Evolutionary conservation across 2,888 invertebrate species (phyloP).

Genomic region (Agriotes lineatus): DNA sequence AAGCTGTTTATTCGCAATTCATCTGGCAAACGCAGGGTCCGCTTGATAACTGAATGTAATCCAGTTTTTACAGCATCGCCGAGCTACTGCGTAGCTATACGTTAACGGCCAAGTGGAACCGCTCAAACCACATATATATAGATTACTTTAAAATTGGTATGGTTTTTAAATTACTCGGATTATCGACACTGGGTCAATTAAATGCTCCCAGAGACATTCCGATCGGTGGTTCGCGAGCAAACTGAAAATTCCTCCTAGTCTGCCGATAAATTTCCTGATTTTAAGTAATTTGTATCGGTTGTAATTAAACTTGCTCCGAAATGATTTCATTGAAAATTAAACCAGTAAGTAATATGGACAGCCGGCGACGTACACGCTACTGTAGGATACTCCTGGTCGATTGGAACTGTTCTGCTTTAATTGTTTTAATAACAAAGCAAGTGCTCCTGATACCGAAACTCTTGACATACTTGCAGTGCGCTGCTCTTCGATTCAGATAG

Average conservation of each 20-base stretch:
- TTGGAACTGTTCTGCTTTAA: background rate
- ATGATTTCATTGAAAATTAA: conserved; percentile 4
- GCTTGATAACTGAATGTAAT: conserved; percentile 3
- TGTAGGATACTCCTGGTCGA: background rate
- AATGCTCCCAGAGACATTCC: conserved; percentile 3
- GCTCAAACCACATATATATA: conserved; percentile 8
- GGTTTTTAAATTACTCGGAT: conserved; percentile 11
- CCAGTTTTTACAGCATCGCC: background rate
- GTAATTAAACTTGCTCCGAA: conserved; percentile 7
- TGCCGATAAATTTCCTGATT: conserved; percentile 9
- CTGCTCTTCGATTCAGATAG: no score
- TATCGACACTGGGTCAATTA: conserved; percentile 9
- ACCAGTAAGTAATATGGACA: conserved; percentile 2
- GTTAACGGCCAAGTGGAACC: background rate
- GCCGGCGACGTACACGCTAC: background rate
- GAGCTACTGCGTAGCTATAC: background rate
- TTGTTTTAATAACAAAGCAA: no score
- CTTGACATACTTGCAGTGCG: no score
- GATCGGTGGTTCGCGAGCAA: background rate
- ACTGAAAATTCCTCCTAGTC: conserved; percentile 5
- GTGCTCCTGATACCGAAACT: no score
- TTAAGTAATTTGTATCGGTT: conserved; percentile 2
- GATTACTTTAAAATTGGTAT: conserved; percentile 14
- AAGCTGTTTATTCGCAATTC: background rate
- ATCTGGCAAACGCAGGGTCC: background rate